These are phyloP conservation scores for Amphipyra tragopoginis DNA, from an alignment of 2,888 invertebrate genomes.

Conservation along the genomic window DNA sequence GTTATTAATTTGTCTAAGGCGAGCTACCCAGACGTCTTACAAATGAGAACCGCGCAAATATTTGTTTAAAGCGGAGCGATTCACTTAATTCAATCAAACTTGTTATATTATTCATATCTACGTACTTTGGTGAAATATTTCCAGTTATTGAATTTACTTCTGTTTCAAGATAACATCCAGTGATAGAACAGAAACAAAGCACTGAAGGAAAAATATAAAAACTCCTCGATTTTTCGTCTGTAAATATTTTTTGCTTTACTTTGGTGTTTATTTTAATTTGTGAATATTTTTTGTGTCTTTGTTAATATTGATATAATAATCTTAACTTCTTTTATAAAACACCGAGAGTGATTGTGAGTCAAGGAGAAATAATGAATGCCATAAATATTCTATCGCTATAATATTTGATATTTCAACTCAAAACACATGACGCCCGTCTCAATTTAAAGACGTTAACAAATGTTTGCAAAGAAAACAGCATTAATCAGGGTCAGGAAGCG, in stretches of 20 bases:
- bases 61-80: conserved; percentile 72
- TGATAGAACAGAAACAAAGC: conserved; percentile 8
- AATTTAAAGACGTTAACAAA: conserved; percentile 79
- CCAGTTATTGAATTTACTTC: conserved; percentile 16
- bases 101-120: conserved; percentile 60
- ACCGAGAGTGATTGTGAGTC: not conserved
- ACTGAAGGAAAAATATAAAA: not conserved
- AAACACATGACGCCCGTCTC: conserved; percentile 65
- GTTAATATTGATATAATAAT: too few relatives aligned
- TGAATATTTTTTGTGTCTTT: too few relatives aligned
- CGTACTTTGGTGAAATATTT: conserved; percentile 24
- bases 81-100: conserved; percentile 65
- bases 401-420: conserved; percentile 12
- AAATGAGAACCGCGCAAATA: conserved; percentile 83
- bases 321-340: too few relatives aligned
- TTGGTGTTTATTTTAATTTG: not conserved
- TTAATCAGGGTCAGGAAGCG: conserved; percentile 87
- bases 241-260: not conserved
- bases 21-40: conserved; percentile 83
- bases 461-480: conserved; percentile 84
- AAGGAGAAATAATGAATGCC: not conserved
- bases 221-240: not conserved
- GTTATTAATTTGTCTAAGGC: conserved; percentile 89
- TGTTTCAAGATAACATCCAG: not conserved
- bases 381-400: not conserved